Evolutionary conservation across 2,888 invertebrate genomes (phyloP).

Genomic region (Lasioglossum zephyrum): DNA sequence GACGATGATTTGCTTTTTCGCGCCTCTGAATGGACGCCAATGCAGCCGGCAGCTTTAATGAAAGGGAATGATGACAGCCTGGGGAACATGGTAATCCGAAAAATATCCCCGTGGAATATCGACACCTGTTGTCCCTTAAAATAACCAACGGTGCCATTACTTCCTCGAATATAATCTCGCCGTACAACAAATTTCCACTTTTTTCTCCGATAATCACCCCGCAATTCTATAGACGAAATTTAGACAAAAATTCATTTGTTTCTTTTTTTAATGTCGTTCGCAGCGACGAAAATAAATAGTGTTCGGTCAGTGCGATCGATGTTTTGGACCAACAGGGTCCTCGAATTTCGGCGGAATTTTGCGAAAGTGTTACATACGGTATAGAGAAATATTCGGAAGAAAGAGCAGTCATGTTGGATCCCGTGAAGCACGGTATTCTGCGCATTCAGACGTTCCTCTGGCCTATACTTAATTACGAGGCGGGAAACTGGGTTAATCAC

Average conservation of each 20-base stretch:
- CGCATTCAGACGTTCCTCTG: slow-evolving; percentile 25
- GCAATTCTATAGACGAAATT: background rate
- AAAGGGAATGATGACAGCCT: slow-evolving; percentile 13
- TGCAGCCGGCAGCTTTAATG: slow-evolving; percentile 8
- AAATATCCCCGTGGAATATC: slow-evolving; percentile 50
- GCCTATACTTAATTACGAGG: slow-evolving; percentile 49
- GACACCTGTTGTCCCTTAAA: slow-evolving; percentile 59
- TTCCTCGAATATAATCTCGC: background rate
- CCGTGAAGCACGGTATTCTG: background rate
- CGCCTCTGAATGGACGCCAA: background rate
- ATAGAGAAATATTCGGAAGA: background rate
- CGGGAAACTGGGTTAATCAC: slow-evolving; percentile 52
- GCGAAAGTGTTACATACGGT: background rate
- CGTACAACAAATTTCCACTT: background rate
- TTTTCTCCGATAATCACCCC: background rate
- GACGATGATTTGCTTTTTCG: slow-evolving; percentile 35
- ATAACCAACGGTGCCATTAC: background rate
- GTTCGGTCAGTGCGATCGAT: no score
- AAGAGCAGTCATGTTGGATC: background rate
- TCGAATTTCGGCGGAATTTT: background rate
- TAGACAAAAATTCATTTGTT: no score
- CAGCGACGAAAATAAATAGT: no score
- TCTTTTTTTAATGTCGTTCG: no score
- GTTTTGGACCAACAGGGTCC: no score
- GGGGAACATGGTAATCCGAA: slow-evolving; percentile 36